phyloP scores from a whole-genome alignment of 1,140 invertebrate genomes.

The Halotydeus destructor region DNA sequence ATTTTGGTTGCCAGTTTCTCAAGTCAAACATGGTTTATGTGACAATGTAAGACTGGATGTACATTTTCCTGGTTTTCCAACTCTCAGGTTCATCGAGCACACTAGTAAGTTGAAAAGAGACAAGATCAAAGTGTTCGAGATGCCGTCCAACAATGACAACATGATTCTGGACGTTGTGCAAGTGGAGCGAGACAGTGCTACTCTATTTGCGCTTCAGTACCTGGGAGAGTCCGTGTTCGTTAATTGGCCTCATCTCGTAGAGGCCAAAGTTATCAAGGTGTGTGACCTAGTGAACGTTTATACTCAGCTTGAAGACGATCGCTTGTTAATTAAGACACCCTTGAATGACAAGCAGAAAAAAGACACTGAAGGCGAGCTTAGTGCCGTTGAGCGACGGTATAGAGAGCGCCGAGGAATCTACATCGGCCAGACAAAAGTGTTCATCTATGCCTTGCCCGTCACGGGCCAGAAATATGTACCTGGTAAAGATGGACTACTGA shows the following conservation, averaged over 20 bases:
- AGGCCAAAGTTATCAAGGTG: slow-evolving; percentile 29
- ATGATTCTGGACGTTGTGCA: slow-evolving; percentile 41
- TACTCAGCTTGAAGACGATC: background rate
- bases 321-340: background rate
- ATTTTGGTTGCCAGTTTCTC: slow-evolving; percentile 27
- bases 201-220: background rate
- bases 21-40: slow-evolving; percentile 49
- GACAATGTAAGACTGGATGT: slow-evolving; percentile 42
- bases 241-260: slow-evolving; percentile 64
- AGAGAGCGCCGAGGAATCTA: slow-evolving; percentile 37
- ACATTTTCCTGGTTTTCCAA: slow-evolving; percentile 74
- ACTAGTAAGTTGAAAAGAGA: slow-evolving; percentile 38
- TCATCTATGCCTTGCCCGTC: slow-evolving; percentile 49
- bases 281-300: slow-evolving; percentile 10
- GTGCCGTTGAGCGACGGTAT: slow-evolving; percentile 18
- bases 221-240: slow-evolving; percentile 38
- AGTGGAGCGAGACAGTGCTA: background rate
- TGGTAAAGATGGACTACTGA: slow-evolving; percentile 32
- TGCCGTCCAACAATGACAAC: slow-evolving; percentile 49
- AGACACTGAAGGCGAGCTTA: slow-evolving; percentile 5
- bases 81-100: slow-evolving; percentile 57
- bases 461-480: slow-evolving; percentile 36
- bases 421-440: slow-evolving; percentile 40
- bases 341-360: background rate
- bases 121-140: slow-evolving; percentile 66